Conservation (phyloP, 2,113 vertebrate species). For the Kryptolebias marmoratus region DNA sequence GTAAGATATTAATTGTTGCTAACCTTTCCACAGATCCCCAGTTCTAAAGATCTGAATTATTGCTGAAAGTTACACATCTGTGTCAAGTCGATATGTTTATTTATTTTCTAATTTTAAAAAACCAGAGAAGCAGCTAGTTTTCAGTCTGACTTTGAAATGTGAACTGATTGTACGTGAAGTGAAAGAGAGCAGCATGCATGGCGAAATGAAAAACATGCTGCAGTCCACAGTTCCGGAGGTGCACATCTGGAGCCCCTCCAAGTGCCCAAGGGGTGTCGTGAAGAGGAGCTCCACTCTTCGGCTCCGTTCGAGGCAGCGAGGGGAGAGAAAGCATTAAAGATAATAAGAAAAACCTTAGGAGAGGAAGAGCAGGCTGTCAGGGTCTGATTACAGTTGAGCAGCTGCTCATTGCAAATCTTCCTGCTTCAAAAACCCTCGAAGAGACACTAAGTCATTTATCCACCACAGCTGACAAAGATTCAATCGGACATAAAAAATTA, state of each 20-base stretch:
- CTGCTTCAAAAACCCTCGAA: constrained; percentile 60
- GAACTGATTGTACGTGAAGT: constrained; percentile 64
- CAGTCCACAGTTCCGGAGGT: constrained; percentile 45
- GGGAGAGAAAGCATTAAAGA: constrained; percentile 36
- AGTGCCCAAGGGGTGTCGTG: constrained; percentile 56
- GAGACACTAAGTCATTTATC: constrained; percentile 48
- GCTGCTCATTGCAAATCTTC: constrained; percentile 64
- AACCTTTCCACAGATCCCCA: no score
- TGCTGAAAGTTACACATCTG: constrained; percentile 60
- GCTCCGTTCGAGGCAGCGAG: constrained; percentile 24
- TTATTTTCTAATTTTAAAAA: constrained; percentile 57
- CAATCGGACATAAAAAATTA: constrained; percentile 11
- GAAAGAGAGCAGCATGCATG: constrained; percentile 36
- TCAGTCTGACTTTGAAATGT: constrained; percentile 53
- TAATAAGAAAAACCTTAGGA: constrained; percentile 5
- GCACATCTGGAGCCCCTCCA: constrained; percentile 75
- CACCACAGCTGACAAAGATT: constrained; percentile 35
- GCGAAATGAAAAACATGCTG: constrained; percentile 37
- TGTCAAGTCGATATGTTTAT: constrained; percentile 67
- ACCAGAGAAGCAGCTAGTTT: constrained; percentile 46
- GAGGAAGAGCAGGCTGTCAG: constrained; percentile 38
- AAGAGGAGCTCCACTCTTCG: constrained; percentile 49
- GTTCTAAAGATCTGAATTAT: no score
- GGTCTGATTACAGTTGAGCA: constrained; percentile 58
- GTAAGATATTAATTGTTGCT: no score